A percentile compares a stretch with the other conserved stretches of the same genome.
phyloP scores from a whole-genome alignment of 2,797 vertebrate genomes.

The Simalia tracyae region DNA sequence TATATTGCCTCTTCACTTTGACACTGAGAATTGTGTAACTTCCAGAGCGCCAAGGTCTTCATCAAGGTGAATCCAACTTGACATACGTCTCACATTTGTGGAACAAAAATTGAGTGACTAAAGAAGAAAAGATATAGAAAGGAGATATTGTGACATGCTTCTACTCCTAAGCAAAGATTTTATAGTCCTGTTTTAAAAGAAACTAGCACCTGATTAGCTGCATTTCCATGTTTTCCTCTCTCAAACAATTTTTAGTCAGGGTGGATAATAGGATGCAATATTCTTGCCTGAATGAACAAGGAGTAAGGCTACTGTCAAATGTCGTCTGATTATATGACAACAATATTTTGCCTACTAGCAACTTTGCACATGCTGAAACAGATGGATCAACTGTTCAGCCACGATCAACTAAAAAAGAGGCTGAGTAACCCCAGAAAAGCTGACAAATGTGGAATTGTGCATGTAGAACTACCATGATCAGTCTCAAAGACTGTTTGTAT shows the following conservation, averaged over 20 bases:
- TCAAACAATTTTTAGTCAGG: slow-evolving; percentile 10
- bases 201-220: background rate
- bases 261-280: slow-evolving; percentile 33
- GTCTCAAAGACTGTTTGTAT: slow-evolving; percentile 30
- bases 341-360: slow-evolving; percentile 49
- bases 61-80: background rate
- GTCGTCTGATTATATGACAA: slow-evolving; percentile 43
- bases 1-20: background rate
- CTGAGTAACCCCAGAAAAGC: slow-evolving; percentile 31
- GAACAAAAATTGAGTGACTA: background rate
- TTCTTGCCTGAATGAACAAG: slow-evolving; percentile 7
- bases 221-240: slow-evolving; percentile 32
- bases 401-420: slow-evolving; percentile 40
- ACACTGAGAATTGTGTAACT: background rate
- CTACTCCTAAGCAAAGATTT: background rate
- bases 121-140: background rate
- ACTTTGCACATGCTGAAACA: slow-evolving; percentile 32
- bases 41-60: background rate
- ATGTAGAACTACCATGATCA: slow-evolving; percentile 30
- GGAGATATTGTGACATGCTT: background rate
- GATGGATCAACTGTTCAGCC: slow-evolving; percentile 36
- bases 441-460: slow-evolving; percentile 11
- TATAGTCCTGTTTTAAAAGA: slow-evolving; percentile 6
- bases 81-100: background rate
- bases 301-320: slow-evolving; percentile 27